Conservation (phyloP, 1,140 invertebrate species). For the Carcinoscorpius rotundicauda region DNA sequence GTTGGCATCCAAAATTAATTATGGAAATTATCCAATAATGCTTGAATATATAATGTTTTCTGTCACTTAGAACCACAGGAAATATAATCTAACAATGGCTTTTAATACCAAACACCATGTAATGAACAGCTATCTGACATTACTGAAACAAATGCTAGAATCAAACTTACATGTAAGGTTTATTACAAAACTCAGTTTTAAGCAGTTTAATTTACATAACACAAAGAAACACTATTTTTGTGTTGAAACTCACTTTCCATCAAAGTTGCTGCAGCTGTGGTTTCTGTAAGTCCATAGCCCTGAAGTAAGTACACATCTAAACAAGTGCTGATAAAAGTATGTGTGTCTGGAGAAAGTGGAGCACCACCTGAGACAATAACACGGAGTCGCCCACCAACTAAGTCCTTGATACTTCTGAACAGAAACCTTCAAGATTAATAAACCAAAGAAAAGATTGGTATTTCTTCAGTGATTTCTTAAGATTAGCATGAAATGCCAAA, state of each 20-base stretch:
- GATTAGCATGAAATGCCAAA: background rate
- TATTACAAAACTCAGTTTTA: too few relatives aligned
- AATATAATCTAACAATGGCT: too few relatives aligned
- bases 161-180: too few relatives aligned
- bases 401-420: constrained; percentile 59
- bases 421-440: constrained; percentile 43
- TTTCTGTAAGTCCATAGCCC: constrained; percentile 46
- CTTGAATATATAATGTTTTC: too few relatives aligned
- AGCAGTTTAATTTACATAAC: too few relatives aligned
- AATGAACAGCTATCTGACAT: too few relatives aligned
- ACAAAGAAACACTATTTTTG: too few relatives aligned
- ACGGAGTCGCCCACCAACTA: constrained; percentile 75
- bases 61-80: too few relatives aligned
- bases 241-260: constrained; percentile 26
- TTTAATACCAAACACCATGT: too few relatives aligned
- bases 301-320: constrained; percentile 81
- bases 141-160: too few relatives aligned
- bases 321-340: constrained; percentile 85
- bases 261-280: constrained; percentile 21
- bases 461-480: background rate
- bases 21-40: too few relatives aligned
- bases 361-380: constrained; percentile 86
- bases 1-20: too few relatives aligned
- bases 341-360: constrained; percentile 88
- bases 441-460: background rate